These are phyloP conservation scores for Griposia aprilina DNA, from an alignment of 2,888 invertebrate genomes.

Conservation along the genomic window DNA sequence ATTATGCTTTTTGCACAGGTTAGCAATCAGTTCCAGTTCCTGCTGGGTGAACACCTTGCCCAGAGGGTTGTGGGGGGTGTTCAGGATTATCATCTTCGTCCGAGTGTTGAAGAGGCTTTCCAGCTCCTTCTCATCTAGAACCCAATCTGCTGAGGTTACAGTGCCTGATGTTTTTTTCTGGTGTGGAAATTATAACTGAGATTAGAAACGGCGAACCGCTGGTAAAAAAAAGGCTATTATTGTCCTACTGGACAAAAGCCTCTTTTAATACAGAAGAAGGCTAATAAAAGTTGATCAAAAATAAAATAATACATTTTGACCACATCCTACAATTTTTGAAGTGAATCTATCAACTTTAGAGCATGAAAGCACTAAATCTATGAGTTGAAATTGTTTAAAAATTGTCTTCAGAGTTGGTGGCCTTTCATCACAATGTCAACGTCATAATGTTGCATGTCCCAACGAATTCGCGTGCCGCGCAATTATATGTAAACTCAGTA, in stretches of 20 bases:
- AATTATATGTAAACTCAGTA: not conserved
- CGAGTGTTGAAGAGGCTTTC: constrained; percentile 94
- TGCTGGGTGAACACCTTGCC: constrained; percentile 95
- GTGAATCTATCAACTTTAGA: not conserved
- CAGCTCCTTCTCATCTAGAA: constrained; percentile 95
- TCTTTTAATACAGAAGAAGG: not conserved
- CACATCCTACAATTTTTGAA: not conserved
- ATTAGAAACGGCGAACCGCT: not conserved
- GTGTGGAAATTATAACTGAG: not conserved
- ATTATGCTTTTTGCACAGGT: constrained; percentile 97
- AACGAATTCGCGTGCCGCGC: constrained; percentile 3
- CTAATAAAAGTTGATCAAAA: not conserved
- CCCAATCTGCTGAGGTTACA: constrained; percentile 96
- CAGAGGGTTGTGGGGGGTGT: constrained; percentile 99
- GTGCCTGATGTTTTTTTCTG: constrained; percentile 78
- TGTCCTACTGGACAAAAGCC: not conserved
- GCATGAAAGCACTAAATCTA: not conserved
- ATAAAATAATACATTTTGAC: not conserved
- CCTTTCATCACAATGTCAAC: not conserved
- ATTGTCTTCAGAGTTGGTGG: not conserved
- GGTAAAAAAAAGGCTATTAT: not conserved
- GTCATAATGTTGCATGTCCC: not conserved
- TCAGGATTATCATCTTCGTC: constrained; percentile 98
- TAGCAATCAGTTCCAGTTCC: constrained; percentile 95
- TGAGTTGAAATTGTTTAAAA: not conserved